Percentiles rank a stretch among this genome's conserved stretches.
Evolutionary conservation across 2,888 invertebrate genomes (phyloP).

Genomic region (Cryptus viduatorius): DNA sequence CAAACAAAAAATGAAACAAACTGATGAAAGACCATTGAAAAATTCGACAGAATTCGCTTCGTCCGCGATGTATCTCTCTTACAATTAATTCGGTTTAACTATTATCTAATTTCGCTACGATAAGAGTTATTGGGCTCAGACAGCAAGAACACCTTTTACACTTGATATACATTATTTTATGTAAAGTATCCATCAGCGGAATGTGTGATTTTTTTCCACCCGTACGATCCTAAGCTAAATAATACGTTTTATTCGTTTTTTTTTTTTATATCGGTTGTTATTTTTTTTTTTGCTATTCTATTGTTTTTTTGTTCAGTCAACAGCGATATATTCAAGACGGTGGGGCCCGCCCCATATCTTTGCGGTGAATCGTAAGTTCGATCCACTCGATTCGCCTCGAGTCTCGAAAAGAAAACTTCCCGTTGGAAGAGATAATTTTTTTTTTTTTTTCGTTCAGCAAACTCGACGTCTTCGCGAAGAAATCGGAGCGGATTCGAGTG

Average conservation of each 20-base stretch:
- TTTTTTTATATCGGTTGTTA: constrained; percentile 45
- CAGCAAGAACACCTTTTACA: constrained; percentile 68
- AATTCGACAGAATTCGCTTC: not conserved
- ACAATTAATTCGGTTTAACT: constrained; percentile 36
- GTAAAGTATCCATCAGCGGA: constrained; percentile 63
- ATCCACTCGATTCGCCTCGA: constrained; percentile 22
- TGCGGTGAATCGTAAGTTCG: constrained; percentile 50
- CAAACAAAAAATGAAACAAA: constrained; percentile 10
- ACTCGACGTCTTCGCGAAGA: not conserved
- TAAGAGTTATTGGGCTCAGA: constrained; percentile 67
- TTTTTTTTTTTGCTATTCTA: constrained; percentile 42
- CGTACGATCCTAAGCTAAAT: constrained; percentile 59
- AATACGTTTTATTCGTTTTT: constrained; percentile 35
- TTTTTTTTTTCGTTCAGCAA: not conserved
- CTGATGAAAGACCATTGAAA: not conserved
- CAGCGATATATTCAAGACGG: constrained; percentile 69
- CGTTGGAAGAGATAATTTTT: not conserved
- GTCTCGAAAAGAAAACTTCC: not conserved
- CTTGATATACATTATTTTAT: constrained; percentile 63
- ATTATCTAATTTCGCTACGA: constrained; percentile 44
- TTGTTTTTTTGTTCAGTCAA: constrained; percentile 68
- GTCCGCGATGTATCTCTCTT: constrained; percentile 61
- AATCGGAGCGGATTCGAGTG: constrained; percentile 29
- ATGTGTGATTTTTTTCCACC: constrained; percentile 53
- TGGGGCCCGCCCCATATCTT: constrained; percentile 69